Evolutionary conservation across 2,888 invertebrate genomes (phyloP).

Genomic region (Nineta flava): DNA sequence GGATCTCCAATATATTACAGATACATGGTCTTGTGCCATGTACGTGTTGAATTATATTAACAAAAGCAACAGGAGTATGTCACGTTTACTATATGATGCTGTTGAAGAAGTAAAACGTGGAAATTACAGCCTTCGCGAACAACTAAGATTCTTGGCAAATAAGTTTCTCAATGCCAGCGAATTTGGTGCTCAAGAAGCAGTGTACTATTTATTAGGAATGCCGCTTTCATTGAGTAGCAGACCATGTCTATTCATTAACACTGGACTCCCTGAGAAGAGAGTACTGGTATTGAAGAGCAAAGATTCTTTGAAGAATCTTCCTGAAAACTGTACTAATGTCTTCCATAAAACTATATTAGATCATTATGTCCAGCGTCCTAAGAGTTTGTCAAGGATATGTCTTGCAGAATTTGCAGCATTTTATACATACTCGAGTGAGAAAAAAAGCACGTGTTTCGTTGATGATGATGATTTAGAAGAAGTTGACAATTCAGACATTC

Average conservation of each 20-base stretch:
- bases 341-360: neutral
- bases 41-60: constrained; percentile 19
- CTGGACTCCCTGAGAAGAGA: neutral
- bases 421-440: neutral
- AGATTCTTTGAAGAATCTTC: neutral
- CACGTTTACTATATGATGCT: constrained; percentile 13
- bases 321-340: neutral
- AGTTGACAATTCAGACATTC: neutral
- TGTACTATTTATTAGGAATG: constrained; percentile 11
- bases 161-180: constrained; percentile 10
- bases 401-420: neutral
- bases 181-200: constrained; percentile 16
- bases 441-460: neutral
- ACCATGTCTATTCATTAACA: neutral
- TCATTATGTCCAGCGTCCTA: neutral
- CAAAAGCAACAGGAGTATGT: constrained; percentile 12
- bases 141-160: constrained; percentile 12
- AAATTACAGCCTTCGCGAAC: constrained; percentile 14
- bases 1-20: constrained; percentile 22
- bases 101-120: constrained; percentile 15
- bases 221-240: neutral
- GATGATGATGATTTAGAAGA: neutral
- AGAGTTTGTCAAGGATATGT: neutral
- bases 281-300: neutral
- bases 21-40: constrained; percentile 19